Evolutionary conservation across 2,113 vertebrate genomes (phyloP).

Genomic region (Pelecanus crispus): DNA sequence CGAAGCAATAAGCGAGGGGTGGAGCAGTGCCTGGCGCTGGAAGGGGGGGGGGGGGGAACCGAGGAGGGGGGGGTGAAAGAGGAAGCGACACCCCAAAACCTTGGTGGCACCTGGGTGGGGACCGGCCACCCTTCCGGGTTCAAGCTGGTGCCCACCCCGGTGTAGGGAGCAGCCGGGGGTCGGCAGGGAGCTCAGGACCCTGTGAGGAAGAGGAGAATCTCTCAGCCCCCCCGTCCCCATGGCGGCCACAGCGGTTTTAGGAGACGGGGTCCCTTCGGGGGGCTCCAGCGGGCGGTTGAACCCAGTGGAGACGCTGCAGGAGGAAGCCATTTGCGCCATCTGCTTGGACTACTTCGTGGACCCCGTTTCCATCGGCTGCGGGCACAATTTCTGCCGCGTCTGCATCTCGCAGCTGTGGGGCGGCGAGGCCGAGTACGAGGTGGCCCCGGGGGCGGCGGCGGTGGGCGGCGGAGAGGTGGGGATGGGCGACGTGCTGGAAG

Average conservation of each 20-base stretch:
- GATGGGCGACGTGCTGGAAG: neutral
- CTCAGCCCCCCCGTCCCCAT: neutral
- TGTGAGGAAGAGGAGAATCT: neutral
- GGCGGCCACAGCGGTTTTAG: neutral
- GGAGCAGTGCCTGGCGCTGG: neutral
- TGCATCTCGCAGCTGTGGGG: constrained; percentile 76
- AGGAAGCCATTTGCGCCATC: constrained; percentile 77
- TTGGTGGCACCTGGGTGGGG: neutral
- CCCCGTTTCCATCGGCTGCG: constrained; percentile 77
- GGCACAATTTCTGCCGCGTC: constrained; percentile 74
- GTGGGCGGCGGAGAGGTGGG: constrained; percentile 22
- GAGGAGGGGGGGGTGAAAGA: neutral
- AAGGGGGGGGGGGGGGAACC: too few relatives aligned
- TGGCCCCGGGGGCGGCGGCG: neutral
- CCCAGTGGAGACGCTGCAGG: constrained; percentile 78
- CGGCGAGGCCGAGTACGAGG: constrained; percentile 17
- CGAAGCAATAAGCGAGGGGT: neutral
- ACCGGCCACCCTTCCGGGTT: neutral
- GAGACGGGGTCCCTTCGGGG: constrained; percentile 16
- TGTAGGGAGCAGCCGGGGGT: neutral
- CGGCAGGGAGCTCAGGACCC: neutral
- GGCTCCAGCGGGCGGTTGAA: constrained; percentile 62
- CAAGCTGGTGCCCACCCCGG: neutral
- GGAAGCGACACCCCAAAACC: constrained; percentile 3
- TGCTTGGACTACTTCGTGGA: constrained; percentile 75